Conservation (phyloP, 2,113 vertebrate genomes). For the Aramus guarauna region DNA sequence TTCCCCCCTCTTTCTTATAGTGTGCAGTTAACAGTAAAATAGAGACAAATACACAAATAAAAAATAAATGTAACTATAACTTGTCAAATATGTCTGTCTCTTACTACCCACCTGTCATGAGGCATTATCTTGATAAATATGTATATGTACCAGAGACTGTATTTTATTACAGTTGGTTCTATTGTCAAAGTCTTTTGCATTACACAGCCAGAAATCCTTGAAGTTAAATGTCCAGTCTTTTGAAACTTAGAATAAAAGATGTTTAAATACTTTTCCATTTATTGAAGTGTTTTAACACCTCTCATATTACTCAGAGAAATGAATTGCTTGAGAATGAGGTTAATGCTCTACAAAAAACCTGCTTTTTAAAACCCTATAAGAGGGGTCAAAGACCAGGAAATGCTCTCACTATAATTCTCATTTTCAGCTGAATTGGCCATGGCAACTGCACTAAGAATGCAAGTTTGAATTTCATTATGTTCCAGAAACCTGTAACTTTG, state of each 20-base stretch:
- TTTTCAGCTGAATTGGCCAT: conserved; percentile 74
- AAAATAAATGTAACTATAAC: background rate
- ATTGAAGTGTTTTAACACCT: conserved; percentile 63
- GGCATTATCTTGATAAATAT: conserved; percentile 8
- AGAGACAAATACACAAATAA: background rate
- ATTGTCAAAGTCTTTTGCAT: conserved; percentile 24
- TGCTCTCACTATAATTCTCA: conserved; percentile 71
- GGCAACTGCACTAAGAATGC: conserved; percentile 69
- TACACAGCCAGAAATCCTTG: conserved; percentile 33
- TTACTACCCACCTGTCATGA: background rate
- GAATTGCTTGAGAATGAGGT: conserved; percentile 64
- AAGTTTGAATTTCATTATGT: conserved; percentile 74
- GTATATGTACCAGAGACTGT: background rate
- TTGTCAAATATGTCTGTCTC: background rate
- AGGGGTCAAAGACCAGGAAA: conserved; percentile 78
- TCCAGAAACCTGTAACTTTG: conserved; percentile 74
- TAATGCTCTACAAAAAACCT: conserved; percentile 66
- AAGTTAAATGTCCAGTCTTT: conserved; percentile 58
- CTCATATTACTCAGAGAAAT: conserved; percentile 63
- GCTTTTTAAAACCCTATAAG: conserved; percentile 71
- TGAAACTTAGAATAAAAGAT: conserved; percentile 53
- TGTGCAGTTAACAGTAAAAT: background rate
- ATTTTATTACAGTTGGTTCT: conserved; percentile 42
- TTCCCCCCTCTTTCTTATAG: background rate
- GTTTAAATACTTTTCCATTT: conserved; percentile 63